Base-by-base conservation (phyloP, 2,888 invertebrate species). In the Ypsolopha sequella region DNA sequence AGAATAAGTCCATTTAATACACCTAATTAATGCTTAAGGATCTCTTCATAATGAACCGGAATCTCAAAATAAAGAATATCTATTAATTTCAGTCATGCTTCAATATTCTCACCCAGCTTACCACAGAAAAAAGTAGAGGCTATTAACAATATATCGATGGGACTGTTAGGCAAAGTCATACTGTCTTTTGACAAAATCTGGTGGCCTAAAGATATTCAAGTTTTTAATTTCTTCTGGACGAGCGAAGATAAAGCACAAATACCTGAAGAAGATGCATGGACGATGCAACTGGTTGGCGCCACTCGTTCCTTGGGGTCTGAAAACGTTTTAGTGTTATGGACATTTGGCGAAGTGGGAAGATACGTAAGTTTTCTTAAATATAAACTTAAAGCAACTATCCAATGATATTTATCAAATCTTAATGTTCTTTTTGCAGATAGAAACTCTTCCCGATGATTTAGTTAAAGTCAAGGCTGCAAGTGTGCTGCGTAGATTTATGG, bases 111-210 rank as follows among this genome's bases (percentile, higher is more conserved):
- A n/a, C 91, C 91, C 0, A 57, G 68, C 11, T 65, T 91, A 34
- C 85, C 89, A 1, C 53, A 62, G 1, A 58, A 59, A 6, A 91
- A 90, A 69, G 59, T 75, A 6, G 71, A 70, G 45, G 81, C 85
- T 2, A 89, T 90, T 34, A 58, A 88, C 76, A 73, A 76, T 45
- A 64, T 91, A 46, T 88, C 87, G 1, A 88, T 90, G 59, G 92
- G 92, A 7, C 82, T 81, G 8, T 89, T 90, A 0, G 84, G 89
- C 56, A 93, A 93, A 73, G 87, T 93, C 47, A 88, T 88, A 56
- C 59, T 93, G 6, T 78, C 86, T 54, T 93, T 90, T 68, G 80
- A 89, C 0, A 64, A 76, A 8, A 78, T 78, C 13, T 92, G 92
- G 89, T 92, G 91, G 91, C 70, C 77, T 6, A 64, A 73, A 33